Evolutionary conservation across 2,797 vertebrate genomes (phyloP), one percentile per base, ranked within the genome.

Genomic region (Melanotaenia nigrans): DNA sequence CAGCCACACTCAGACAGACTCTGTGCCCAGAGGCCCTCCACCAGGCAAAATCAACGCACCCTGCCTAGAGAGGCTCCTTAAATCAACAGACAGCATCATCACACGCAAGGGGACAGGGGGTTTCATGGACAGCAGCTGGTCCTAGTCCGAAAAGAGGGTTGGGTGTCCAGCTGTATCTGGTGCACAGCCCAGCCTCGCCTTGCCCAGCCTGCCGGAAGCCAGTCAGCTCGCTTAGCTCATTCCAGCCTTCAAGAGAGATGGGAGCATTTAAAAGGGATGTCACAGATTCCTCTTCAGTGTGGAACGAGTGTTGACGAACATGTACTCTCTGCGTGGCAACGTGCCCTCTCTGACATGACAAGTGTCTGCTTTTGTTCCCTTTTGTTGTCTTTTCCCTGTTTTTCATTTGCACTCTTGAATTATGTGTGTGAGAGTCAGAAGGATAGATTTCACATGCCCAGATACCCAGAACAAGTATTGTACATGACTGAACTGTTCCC

Each of bases 41-140:
- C 92, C 68, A 1, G 91, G 92, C 33, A 95, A 94, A 85, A 95
- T 95, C 79, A 95, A 91, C 24, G 94, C 95, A 0, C 95, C 95
- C 36, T 95, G 95, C 79, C 91, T 95, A 64, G 95, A 95, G 84
- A 92, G 91, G 90, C 94, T 95, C 71, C 93, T 95, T 33, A 95
- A 93, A 82, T 94, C 94, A 9, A 95, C 94, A 40, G 93, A 95
- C 77, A 95, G 95, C 85, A 95, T 95, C 80, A 92, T 95, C 84
- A 87, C 86, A 64, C 92, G 88, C 69, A 93, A 90, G 85, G 85
- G 84, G 67, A 81, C 86, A 0, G 85, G 82, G 1, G 84, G 83
- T 24, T 69, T 84, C 68, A 92, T 77, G 78, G 90, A 89, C 84
- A 92, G 83, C 83, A 90, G 92, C 85, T 93, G 92, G 86, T 95